Evolutionary conservation across 92 coral and sea anemone species (phyloP), one percentile per base, ranked within the genome.

Genomic region (Epizoanthus illoricatus): DNA sequence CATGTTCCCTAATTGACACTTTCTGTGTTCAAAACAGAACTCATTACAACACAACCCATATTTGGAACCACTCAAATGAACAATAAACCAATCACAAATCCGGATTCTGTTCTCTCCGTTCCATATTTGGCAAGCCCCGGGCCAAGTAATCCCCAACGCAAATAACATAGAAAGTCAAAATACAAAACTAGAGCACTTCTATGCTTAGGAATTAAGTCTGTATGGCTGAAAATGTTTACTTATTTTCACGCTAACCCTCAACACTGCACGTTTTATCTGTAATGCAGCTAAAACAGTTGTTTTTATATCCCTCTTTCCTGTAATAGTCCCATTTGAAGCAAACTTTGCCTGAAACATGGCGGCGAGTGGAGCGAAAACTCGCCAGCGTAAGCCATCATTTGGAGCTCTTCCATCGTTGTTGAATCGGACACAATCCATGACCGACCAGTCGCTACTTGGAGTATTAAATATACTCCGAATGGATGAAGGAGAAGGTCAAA

Each of bases 361-460:
- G 90, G 86, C 97, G 18, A 63, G 85, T 88, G 84, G 84, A 64
- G 80, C 89, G 69, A 88, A 84, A 73, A 65, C 87, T 71, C 87
- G 91, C 79, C 90, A 86, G 84, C 88, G 97, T 49, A 93, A 93
- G 81, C 85, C 81, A 33, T 93, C 97, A 17, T 90, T 93, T 75
- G 80, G 92, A 56, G 82, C 91, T 11, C 81, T 90, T 74, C 90
- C 97, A 60, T 76, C 86, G 70, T 82, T 91, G 81, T 67, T 89
- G 69, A 93, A 90, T 40, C 91, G 97, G 57, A 88, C 89, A 24
- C 81, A 90, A 67, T 93, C 99, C 45, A 90, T 97, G 92, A 95
- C 99, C 52, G 99, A 97, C 80, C 92, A 89, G 66, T 93, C 99
- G 10, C 90, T 97, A 67, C 89, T 97, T 8, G 97, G 99, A 79